Conservation (phyloP, 2,797 vertebrate genomes). For the Parauchenoglanis punctatus region DNA sequence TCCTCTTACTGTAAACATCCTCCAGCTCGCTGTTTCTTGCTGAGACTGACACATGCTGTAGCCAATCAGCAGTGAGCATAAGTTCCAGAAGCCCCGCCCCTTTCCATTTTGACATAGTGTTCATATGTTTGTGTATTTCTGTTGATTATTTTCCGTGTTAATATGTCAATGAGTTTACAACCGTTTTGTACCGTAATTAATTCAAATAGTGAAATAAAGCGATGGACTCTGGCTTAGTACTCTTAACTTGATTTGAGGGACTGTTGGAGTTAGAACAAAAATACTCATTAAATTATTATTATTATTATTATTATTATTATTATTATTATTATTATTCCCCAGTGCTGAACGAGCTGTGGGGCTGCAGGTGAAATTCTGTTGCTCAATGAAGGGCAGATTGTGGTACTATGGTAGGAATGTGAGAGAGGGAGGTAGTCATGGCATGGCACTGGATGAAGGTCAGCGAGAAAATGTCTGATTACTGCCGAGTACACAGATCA, state of each 20-base stretch:
- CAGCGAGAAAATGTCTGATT: conserved; percentile 30
- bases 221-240: not conserved
- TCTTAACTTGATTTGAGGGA: not conserved
- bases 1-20: not conserved
- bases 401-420: not conserved
- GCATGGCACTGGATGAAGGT: conserved; percentile 20
- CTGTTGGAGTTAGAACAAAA: not conserved
- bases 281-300: not conserved
- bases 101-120: not conserved
- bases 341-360: not conserved
- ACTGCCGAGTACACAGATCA: not conserved
- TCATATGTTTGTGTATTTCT: not conserved
- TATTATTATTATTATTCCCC: not conserved
- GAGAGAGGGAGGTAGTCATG: not conserved
- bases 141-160: not conserved
- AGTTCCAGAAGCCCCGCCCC: not conserved
- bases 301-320: not conserved
- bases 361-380: not conserved
- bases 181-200: not conserved
- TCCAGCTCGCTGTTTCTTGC: not conserved
- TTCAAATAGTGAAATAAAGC: not conserved
- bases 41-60: not conserved
- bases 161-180: not conserved
- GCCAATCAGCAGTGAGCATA: not conserved
- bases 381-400: not conserved